Percentiles rank a stretch among this genome's conserved stretches.
Conservation (phyloP, 2,888 invertebrate species). For the Fissipunctia ypsillon region DNA sequence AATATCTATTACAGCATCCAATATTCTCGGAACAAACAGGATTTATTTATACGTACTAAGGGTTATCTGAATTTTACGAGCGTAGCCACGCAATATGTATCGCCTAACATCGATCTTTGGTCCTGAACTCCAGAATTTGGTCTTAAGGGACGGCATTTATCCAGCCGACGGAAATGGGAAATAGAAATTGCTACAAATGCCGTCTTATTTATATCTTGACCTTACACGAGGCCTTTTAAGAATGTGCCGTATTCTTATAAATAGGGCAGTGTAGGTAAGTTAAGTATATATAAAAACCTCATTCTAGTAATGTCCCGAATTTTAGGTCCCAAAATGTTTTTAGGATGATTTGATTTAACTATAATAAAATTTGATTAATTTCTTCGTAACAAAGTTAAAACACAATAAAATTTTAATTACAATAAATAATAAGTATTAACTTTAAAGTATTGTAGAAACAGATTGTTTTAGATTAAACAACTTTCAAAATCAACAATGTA, state of each 20-base stretch:
- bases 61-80: constrained; percentile 47
- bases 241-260: not conserved
- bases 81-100: constrained; percentile 50
- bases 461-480: constrained; percentile 45
- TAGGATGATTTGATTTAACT: constrained; percentile 4
- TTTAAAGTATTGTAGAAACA: constrained; percentile 22
- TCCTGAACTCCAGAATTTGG: constrained; percentile 30
- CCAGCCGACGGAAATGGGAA: constrained; percentile 26
- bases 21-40: constrained; percentile 20
- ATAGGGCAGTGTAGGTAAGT: not conserved
- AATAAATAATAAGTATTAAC: constrained; percentile 22
- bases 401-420: constrained; percentile 2
- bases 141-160: constrained; percentile 60
- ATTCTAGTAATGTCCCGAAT: not conserved
- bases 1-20: constrained; percentile 28
- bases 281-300: constrained; percentile 8
- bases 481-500: constrained; percentile 42
- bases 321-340: constrained; percentile 1
- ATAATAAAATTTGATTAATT: constrained; percentile 31
- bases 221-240: not conserved
- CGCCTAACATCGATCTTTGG: constrained; percentile 52
- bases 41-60: constrained; percentile 47
- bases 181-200: constrained; percentile 56
- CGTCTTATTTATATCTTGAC: constrained; percentile 49
- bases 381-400: constrained; percentile 16